These are phyloP conservation scores for Netelia inedita DNA, from an alignment of 2,888 invertebrate species.

Conservation along the genomic window DNA sequence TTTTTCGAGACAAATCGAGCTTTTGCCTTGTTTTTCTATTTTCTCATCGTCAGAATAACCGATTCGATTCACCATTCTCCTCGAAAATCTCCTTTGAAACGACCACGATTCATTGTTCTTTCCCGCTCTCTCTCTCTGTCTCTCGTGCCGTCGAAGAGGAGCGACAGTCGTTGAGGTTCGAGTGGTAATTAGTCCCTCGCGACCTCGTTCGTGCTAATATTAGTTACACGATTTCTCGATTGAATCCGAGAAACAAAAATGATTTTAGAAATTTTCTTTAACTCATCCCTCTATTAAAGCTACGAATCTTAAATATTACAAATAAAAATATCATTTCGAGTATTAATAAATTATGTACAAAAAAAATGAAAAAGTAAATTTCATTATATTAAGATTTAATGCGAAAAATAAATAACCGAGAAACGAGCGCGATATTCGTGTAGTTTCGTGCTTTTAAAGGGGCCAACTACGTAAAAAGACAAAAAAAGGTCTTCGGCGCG, in stretches of 20 bases:
- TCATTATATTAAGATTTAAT: too few species aligned
- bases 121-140: not conserved
- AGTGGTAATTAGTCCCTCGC: constrained; percentile 42
- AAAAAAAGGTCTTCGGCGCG: constrained; percentile 60
- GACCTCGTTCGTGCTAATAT: constrained; percentile 51
- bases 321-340: too few species aligned
- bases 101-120: constrained; percentile 20
- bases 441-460: constrained; percentile 11
- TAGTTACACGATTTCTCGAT: constrained; percentile 1
- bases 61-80: not conserved
- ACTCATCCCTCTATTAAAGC: too few species aligned
- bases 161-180: constrained; percentile 33
- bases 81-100: constrained; percentile 3
- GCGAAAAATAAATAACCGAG: too few species aligned
- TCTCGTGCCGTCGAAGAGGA: constrained; percentile 5
- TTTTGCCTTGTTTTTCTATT: not conserved
- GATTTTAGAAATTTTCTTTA: too few species aligned
- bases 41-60: not conserved
- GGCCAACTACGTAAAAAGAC: constrained; percentile 41
- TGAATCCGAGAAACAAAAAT: constrained; percentile 2
- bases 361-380: too few species aligned
- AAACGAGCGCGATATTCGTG: too few species aligned
- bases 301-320: too few species aligned
- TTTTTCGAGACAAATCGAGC: not conserved
- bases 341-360: too few species aligned